These are phyloP conservation scores for Philaenus spumarius DNA, from an alignment of 1,140 invertebrate species.

Conservation along the genomic window DNA sequence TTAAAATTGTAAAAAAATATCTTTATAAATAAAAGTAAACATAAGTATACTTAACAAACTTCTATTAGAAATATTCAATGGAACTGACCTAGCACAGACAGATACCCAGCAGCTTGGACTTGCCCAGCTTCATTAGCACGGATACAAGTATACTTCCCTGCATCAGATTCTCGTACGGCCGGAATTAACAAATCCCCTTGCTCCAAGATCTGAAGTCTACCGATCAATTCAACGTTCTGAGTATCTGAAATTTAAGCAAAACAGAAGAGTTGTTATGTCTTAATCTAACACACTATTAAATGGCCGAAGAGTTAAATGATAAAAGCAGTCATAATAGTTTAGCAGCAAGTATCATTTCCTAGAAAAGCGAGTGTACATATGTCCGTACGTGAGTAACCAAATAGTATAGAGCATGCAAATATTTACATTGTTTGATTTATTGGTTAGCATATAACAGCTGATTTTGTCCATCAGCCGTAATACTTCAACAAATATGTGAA, in stretches of 20 bases:
- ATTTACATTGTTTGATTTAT: no score
- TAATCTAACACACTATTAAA: no score
- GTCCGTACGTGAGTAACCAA: no score
- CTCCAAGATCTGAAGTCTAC: slow-evolving; percentile 74
- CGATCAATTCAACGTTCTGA: slow-evolving; percentile 49
- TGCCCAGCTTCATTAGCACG: slow-evolving; percentile 82
- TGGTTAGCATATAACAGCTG: no score
- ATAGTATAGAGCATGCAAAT: no score
- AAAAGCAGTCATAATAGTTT: no score
- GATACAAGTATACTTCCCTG: slow-evolving; percentile 83
- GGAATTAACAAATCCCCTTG: slow-evolving; percentile 81
- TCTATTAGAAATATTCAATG: neutral
- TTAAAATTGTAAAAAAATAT: neutral
- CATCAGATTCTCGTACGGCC: slow-evolving; percentile 71
- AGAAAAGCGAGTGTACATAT: no score
- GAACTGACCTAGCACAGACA: slow-evolving; percentile 71
- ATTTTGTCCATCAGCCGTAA: no score
- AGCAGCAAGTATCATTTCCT: no score
- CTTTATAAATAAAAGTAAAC: neutral
- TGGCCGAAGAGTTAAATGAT: no score
- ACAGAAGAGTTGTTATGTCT: no score
- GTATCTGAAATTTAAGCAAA: slow-evolving; percentile 66
- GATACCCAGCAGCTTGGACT: slow-evolving; percentile 70
- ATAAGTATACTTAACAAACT: neutral
- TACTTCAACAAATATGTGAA: no score